phyloP scores from a whole-genome alignment of 2,797 vertebrate species.

The Megaceryle alcyon region DNA sequence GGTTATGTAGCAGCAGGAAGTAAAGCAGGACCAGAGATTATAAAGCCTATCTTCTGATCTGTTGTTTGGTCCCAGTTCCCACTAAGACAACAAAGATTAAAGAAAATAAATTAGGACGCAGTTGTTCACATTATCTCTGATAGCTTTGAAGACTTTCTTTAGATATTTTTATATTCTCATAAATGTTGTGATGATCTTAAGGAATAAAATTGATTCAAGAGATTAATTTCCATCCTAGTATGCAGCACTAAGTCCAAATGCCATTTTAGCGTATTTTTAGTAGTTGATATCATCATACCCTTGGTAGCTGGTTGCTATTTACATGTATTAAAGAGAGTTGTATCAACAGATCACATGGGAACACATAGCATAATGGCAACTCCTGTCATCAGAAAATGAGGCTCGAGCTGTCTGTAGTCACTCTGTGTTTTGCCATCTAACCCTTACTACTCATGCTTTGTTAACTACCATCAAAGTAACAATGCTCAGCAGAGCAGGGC shows the following conservation, averaged over 20 bases:
- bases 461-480: neutral
- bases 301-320: constrained; percentile 41
- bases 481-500: neutral
- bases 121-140: neutral
- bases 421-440: neutral
- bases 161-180: neutral
- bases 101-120: neutral
- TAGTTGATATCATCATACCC: neutral
- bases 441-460: neutral
- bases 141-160: neutral
- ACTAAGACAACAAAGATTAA: neutral
- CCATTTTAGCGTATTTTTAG: neutral
- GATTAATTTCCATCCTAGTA: neutral
- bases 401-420: neutral
- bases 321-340: neutral
- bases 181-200: neutral
- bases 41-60: neutral
- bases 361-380: neutral
- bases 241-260: neutral
- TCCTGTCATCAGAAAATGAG: neutral
- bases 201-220: neutral
- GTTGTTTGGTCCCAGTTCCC: neutral
- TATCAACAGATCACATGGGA: neutral
- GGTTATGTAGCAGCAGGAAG: neutral
- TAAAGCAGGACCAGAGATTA: neutral